Evolutionary conservation across 2,113 vertebrate species (phyloP), one percentile per base, ranked within the genome.

Genomic region (Triplophysa siluroides): DNA sequence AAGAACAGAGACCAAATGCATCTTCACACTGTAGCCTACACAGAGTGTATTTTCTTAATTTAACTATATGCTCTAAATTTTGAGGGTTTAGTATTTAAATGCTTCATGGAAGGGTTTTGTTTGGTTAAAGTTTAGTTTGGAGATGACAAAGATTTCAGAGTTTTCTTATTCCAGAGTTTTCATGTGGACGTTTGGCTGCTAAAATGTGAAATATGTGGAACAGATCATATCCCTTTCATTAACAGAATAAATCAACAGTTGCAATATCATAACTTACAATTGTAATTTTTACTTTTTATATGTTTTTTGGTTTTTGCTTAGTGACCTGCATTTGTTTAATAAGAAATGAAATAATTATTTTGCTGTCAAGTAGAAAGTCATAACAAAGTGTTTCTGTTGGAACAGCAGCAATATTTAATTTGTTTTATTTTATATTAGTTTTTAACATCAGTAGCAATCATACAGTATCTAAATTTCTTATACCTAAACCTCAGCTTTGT

Each of bases 401-500:
- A 76, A 76, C 24, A 81, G 38, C 73, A 7, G 56, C 60, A 68
- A 81, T 26, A 74, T 58, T 23, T 78, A 11, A 70, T 69, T 79
- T 73, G 52, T 63, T 78, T 74, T 83, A 76, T 75, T 62, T 72
- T 76, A 50, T n/a, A 76, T 72, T 68, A 85, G 62, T 69, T 79
- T 78, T 71, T 85, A 45, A 60, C 6, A 72, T 84, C 54, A 82
- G 75, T 76, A 85, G 38, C 85, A 88, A 87, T 85, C 85, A 78
- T 38, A 38, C 33, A 38, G 33, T 50, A 50, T 11, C 47, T 47
- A 12, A 41, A 65, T 84, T 85, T 92, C 89, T 91, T 92, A 91
- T 88, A 88, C 65, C 81, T 75, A 81, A 78, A 56, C 66, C 71
- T 66, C 66, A 77, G 68, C 79, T 68, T 60, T 24, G 62, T 69